Evolutionary conservation across 2,888 invertebrate genomes (phyloP), one percentile per base, ranked within the genome.

Genomic region (Eupelmus urozonus): DNA sequence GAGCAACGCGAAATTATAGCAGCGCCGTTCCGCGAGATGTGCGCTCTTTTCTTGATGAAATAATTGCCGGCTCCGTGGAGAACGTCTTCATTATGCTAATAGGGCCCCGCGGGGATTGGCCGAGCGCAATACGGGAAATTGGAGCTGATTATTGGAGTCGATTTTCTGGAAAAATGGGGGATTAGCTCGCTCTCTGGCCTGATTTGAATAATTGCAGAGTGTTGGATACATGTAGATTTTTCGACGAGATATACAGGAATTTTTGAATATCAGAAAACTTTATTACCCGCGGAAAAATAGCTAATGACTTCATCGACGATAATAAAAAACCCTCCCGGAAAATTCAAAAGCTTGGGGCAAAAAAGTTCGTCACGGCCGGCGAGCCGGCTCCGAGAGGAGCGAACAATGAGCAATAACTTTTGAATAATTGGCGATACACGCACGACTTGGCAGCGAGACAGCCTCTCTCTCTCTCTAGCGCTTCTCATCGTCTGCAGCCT

Each of bases 401-500:
- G 16, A 62, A 70, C 74, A 69, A 78, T 70, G 74, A 69, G 74
- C 75, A 66, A 79, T 79, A 76, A 79, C 59, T 76, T 72, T 72
- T 42, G 63, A 76, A 79, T 79, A 76, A 79, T 76, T 79, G 79
- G 71, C 75, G 75, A 79, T 76, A 62, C 23, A 23, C 25, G 53
- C 57, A 42, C 57, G 42, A 65, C 18, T 42, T 51, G 65, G 51
- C 53, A 63, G 23, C 55, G 55, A 45, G 13, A 16, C 13, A 45
- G 45, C 18, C n/a, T 4, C 20, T 40, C 49, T 65, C 57, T 57
- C 34, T 29, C 20, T 29, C 27, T 25, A 51, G 29, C 11, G n/a
- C 53, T 62, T 27, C 59, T 65, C 74, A 27, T 55, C 65, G 29
- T 55, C 73, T 42, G 25, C 70, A 69, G 59, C 66, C 76, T 55